Evolutionary conservation across 2,888 invertebrate species (phyloP).

Genomic region (Empis stercorea): DNA sequence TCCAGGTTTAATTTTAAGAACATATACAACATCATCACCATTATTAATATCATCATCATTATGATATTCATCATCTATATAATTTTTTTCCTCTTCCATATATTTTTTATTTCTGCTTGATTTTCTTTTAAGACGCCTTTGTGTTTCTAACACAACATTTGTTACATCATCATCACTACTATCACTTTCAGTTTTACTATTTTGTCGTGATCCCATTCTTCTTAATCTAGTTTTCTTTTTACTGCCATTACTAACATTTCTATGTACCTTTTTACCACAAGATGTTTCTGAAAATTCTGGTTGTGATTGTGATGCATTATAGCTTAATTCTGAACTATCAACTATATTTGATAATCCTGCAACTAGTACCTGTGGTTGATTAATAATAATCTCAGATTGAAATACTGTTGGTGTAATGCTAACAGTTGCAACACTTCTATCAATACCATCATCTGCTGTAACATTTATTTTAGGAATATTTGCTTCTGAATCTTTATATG

Average conservation of each 20-base stretch:
- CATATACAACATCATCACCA: conserved; percentile 33
- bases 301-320: not conserved
- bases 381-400: conserved; percentile 10
- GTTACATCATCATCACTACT: conserved; percentile 30
- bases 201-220: conserved; percentile 35
- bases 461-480: conserved; percentile 32
- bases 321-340: not conserved
- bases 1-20: conserved; percentile 32
- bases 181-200: conserved; percentile 36
- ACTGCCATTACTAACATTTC: conserved; percentile 17
- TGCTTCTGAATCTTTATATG: not conserved
- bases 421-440: conserved; percentile 10
- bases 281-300: not conserved
- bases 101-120: conserved; percentile 23
- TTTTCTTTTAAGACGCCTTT: conserved; percentile 33
- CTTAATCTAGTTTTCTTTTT: conserved; percentile 29
- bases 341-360: not conserved
- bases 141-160: conserved; percentile 27
- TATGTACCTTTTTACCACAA: conserved; percentile 6
- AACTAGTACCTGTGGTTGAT: conserved; percentile 8
- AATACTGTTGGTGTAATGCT: conserved; percentile 12
- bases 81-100: conserved; percentile 21
- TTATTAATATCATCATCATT: conserved; percentile 11
- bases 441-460: conserved; percentile 25
- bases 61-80: conserved; percentile 24